Percentiles rank a stretch among this genome's conserved stretches.
Conservation (phyloP, 2,888 invertebrate genomes). For the Amphipyra berbera region DNA sequence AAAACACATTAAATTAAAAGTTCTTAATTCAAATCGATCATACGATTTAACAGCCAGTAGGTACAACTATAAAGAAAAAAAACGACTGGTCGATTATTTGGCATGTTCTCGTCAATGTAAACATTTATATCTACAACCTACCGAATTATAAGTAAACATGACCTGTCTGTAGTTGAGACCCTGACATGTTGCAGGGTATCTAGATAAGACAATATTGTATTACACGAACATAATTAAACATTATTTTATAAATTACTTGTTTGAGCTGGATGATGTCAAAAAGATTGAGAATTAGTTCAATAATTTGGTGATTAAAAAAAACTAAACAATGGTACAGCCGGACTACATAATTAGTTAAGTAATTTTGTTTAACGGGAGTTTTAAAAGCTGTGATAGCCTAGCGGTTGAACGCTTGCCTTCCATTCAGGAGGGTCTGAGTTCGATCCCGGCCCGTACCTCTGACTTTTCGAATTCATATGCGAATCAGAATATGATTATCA, state of each 20-base stretch:
- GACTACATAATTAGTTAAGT: too few species aligned
- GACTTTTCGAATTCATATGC: too few species aligned
- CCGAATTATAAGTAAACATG: slow-evolving; percentile 50
- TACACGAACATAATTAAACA: slow-evolving; percentile 17
- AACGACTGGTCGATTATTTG: not conserved
- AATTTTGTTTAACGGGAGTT: too few species aligned
- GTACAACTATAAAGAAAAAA: not conserved
- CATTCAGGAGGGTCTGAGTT: too few species aligned
- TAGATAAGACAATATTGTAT: slow-evolving; percentile 36
- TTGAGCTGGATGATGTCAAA: too few species aligned
- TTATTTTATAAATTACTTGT: not conserved
- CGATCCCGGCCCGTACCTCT: too few species aligned
- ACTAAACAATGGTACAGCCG: too few species aligned
- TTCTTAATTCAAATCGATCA: not conserved
- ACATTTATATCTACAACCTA: slow-evolving; percentile 21
- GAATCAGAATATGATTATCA: too few species aligned
- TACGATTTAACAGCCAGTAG: not conserved
- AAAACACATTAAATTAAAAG: not conserved
- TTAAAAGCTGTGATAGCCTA: too few species aligned
- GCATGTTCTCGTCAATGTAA: not conserved
- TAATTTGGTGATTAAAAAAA: too few species aligned
- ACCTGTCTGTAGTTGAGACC: slow-evolving; percentile 29
- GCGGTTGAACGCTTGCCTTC: too few species aligned
- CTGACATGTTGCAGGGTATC: slow-evolving; percentile 38
- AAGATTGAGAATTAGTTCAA: too few species aligned